Conservation (phyloP, 2,888 invertebrate genomes). For the Masnerella sp. region DNA sequence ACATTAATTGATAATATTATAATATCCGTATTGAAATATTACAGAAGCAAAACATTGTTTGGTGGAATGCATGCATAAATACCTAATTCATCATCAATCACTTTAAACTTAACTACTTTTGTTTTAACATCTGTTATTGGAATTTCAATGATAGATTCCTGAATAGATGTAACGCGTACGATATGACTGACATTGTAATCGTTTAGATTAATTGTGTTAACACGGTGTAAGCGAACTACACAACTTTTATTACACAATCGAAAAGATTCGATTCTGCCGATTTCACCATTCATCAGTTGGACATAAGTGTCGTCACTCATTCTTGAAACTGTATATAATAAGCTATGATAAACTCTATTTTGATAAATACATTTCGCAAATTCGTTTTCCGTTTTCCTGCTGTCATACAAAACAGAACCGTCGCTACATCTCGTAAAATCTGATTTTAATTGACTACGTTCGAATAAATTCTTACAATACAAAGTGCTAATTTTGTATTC, state of each 20-base stretch:
- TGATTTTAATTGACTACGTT: conserved; percentile 7
- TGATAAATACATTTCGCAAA: conserved; percentile 15
- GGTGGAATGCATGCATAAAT: background rate
- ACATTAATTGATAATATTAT: too few relatives aligned
- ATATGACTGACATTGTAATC: background rate
- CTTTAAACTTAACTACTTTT: background rate
- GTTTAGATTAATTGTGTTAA: background rate
- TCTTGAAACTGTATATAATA: conserved; percentile 1
- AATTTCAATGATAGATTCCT: background rate
- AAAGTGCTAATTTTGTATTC: conserved; percentile 4
- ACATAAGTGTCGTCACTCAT: conserved; percentile 22
- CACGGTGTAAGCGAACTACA: background rate
- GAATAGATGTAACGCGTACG: background rate
- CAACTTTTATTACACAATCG: background rate
- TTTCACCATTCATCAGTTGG: conserved; percentile 8
- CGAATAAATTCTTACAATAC: conserved; percentile 15
- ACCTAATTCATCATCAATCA: background rate
- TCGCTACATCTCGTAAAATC: conserved; percentile 7
- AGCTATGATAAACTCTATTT: conserved; percentile 7
- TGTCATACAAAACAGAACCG: conserved; percentile 11
- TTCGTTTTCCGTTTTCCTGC: background rate
- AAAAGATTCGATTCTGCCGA: conserved; percentile 14
- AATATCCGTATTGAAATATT: too few relatives aligned
- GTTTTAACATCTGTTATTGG: background rate
- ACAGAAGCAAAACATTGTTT: background rate